phyloP scores from a whole-genome alignment of 2,888 invertebrate genomes.

The Zygothrica quintamaculata region DNA sequence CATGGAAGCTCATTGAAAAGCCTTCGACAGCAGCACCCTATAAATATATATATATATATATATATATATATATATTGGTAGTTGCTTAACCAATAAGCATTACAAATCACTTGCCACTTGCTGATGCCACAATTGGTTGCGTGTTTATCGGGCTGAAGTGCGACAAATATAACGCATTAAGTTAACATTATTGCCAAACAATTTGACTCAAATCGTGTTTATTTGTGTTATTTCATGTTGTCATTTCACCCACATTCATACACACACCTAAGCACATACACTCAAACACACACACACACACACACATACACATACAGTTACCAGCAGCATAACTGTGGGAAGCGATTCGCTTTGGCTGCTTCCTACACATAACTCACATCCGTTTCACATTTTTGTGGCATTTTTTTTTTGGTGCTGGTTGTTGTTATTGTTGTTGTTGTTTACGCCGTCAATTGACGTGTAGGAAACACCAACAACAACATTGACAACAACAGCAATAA shows the following conservation, averaged over 20 bases:
- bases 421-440: conserved; percentile 13
- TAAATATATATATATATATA: background rate
- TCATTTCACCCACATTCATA: conserved; percentile 23
- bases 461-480: conserved; percentile 22
- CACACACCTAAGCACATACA: conserved; percentile 5
- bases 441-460: conserved; percentile 32
- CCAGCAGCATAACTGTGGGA: conserved; percentile 24
- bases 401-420: conserved; percentile 22
- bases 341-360: conserved; percentile 53
- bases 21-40: background rate
- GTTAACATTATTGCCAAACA: conserved; percentile 68
- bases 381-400: conserved; percentile 59
- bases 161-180: conserved; percentile 53
- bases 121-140: conserved; percentile 39
- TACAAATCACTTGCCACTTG: conserved; percentile 50
- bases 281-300: conserved; percentile 5
- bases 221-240: conserved; percentile 52
- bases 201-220: conserved; percentile 62
- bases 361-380: conserved; percentile 68
- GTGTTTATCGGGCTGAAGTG: conserved; percentile 50
- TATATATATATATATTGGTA: conserved; percentile 2
- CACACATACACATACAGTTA: conserved; percentile 1
- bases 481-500: background rate
- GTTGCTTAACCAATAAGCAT: conserved; percentile 42
- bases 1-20: conserved; percentile 12